Evolutionary conservation across 2,113 vertebrate species (phyloP).

Genomic region (Edolisoma coerulescens): DNA sequence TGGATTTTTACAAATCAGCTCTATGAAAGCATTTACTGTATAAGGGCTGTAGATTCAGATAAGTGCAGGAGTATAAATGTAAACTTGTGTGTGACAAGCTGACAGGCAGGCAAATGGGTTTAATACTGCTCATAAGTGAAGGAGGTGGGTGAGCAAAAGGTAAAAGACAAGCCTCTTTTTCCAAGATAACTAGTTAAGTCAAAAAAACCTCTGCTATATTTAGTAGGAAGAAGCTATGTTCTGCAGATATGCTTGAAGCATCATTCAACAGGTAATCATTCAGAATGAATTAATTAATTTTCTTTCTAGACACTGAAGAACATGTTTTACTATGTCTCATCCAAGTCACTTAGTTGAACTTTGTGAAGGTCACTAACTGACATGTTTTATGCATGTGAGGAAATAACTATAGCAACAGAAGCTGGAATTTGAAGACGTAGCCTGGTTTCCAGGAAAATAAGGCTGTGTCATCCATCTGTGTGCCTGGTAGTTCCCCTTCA

Average conservation of each 20-base stretch:
- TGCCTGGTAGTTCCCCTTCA: not conserved
- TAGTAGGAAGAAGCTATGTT: not conserved
- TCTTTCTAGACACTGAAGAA: not conserved
- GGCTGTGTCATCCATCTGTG: not conserved
- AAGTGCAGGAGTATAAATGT: not conserved
- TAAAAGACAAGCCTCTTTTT: not conserved
- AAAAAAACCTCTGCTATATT: not conserved
- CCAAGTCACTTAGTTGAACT: not conserved
- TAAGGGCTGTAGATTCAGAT: not conserved
- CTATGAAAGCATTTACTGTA: not conserved
- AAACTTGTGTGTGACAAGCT: slow-evolving; percentile 13
- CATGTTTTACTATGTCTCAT: not conserved
- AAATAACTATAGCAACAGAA: not conserved
- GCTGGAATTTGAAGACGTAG: not conserved
- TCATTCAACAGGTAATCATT: not conserved
- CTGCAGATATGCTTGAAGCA: not conserved
- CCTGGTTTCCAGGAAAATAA: not conserved
- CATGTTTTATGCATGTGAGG: not conserved
- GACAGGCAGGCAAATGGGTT: slow-evolving; percentile 10
- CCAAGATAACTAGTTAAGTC: not conserved
- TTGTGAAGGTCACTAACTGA: not conserved
- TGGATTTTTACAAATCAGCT: not conserved
- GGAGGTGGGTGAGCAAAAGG: not conserved
- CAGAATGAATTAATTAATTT: not conserved
- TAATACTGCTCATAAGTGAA: not conserved